phyloP scores from a whole-genome alignment of 2,797 vertebrate species.

The Carapus acus region DNA sequence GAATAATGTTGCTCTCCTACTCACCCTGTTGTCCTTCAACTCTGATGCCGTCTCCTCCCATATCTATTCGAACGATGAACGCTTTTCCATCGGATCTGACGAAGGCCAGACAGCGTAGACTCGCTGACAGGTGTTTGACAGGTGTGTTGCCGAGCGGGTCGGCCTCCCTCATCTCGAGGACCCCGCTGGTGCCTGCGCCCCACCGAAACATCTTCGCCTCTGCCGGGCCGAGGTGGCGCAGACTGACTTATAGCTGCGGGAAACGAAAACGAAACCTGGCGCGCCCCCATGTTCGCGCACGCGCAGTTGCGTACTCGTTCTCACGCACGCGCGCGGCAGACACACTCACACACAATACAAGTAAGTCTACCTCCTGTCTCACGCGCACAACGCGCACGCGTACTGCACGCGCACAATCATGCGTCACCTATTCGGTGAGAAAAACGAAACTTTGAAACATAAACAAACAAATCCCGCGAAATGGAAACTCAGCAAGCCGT shows the following conservation, averaged over 20 bases:
- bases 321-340: too few species aligned
- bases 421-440: too few species aligned
- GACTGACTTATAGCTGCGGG: constrained; percentile 1
- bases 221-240: not conserved
- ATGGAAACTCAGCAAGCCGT: too few species aligned
- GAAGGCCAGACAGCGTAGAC: constrained; percentile 29
- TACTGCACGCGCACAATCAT: too few species aligned
- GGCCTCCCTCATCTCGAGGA: constrained; percentile 7
- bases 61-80: constrained; percentile 10
- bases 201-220: constrained; percentile 32
- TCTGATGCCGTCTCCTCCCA: constrained; percentile 16
- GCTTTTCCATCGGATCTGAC: constrained; percentile 22
- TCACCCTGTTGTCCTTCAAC: constrained; percentile 44
- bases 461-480: too few species aligned
- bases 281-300: too few species aligned
- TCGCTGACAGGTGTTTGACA: constrained; percentile 24
- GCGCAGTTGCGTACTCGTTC: too few species aligned
- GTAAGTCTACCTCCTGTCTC: too few species aligned
- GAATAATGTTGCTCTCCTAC: not conserved
- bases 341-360: too few species aligned
- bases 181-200: constrained; percentile 41
- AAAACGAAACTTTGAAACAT: too few species aligned
- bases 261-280: constrained; percentile 17
- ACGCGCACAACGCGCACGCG: too few species aligned
- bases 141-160: not conserved